Evolutionary conservation across 2,888 invertebrate species (phyloP).

Genomic region (Ectemnius lituratus): DNA sequence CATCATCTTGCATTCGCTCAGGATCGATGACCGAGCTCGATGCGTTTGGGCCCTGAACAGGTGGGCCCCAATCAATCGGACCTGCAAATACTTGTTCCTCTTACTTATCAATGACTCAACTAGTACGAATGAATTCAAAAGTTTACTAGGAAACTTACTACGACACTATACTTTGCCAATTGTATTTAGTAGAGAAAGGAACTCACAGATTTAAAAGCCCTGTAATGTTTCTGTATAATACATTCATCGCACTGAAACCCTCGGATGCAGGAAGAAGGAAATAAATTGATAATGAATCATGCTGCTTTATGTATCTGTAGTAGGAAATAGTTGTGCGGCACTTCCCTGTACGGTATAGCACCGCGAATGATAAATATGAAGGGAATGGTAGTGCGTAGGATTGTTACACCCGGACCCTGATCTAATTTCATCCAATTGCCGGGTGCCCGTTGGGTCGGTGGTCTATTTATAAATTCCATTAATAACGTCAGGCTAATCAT

Average conservation of each 20-base stretch:
- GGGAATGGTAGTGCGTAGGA: conserved; percentile 21
- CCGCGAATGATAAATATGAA: conserved; percentile 10
- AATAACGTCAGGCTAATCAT: conserved; percentile 25
- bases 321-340: not conserved
- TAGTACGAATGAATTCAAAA: not conserved
- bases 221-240: too few relatives aligned
- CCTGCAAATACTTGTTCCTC: not conserved
- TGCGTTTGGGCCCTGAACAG: not conserved
- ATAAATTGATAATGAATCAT: too few relatives aligned
- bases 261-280: too few relatives aligned
- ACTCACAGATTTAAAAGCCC: too few relatives aligned
- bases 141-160: too few relatives aligned
- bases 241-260: too few relatives aligned
- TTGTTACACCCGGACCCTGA: conserved; percentile 28
- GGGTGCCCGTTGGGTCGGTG: conserved; percentile 14
- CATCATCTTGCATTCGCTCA: not conserved
- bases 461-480: conserved; percentile 45
- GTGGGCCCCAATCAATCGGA: conserved; percentile 1
- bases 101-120: too few relatives aligned
- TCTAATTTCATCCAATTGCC: conserved; percentile 47
- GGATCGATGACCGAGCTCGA: conserved; percentile 4
- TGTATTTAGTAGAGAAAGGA: too few relatives aligned
- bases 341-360: not conserved
- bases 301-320: too few relatives aligned
- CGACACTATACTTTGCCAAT: too few relatives aligned